Conservation (phyloP, 2,888 invertebrate species). For the Oligia strigilis region DNA sequence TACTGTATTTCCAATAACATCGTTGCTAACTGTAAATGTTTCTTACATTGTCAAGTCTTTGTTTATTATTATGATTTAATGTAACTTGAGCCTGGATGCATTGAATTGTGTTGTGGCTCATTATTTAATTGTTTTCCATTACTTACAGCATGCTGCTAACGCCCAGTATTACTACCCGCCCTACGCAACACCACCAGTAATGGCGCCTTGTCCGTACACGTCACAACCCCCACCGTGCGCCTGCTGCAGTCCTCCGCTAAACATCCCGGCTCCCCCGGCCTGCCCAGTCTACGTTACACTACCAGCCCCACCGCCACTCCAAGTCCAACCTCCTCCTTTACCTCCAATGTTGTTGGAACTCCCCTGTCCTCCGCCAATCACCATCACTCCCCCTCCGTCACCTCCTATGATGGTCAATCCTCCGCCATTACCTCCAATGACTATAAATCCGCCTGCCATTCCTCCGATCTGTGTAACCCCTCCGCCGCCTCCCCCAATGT, state of each 20-base stretch:
- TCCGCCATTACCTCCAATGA: slow-evolving; percentile 78
- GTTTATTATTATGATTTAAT: slow-evolving; percentile 12
- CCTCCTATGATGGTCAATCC: slow-evolving; percentile 77
- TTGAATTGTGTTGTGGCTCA: slow-evolving; percentile 2
- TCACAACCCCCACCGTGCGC: slow-evolving; percentile 64
- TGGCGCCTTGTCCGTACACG: slow-evolving; percentile 54
- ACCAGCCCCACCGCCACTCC: slow-evolving; percentile 79
- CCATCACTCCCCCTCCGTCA: slow-evolving; percentile 74
- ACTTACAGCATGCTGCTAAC: slow-evolving; percentile 76
- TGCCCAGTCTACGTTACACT: slow-evolving; percentile 80
- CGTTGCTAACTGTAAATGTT: slow-evolving; percentile 6
- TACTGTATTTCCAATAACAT: slow-evolving; percentile 21
- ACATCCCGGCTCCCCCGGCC: slow-evolving; percentile 71
- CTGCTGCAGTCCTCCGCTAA: slow-evolving; percentile 68
- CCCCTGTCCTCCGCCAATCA: slow-evolving; percentile 80
- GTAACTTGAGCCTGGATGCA: not conserved
- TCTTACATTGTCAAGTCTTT: not conserved
- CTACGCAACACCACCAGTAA: slow-evolving; percentile 44
- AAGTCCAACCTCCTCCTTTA: slow-evolving; percentile 75
- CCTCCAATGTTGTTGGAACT: slow-evolving; percentile 79
- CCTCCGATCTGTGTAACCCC: slow-evolving; percentile 82
- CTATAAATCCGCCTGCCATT: slow-evolving; percentile 75
- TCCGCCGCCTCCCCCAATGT: slow-evolving; percentile 80
- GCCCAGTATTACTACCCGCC: slow-evolving; percentile 80
- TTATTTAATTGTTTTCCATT: slow-evolving; percentile 25